Evolutionary conservation across 2,797 vertebrate species (phyloP).

Genomic region (Poeciliopsis presidionis): DNA sequence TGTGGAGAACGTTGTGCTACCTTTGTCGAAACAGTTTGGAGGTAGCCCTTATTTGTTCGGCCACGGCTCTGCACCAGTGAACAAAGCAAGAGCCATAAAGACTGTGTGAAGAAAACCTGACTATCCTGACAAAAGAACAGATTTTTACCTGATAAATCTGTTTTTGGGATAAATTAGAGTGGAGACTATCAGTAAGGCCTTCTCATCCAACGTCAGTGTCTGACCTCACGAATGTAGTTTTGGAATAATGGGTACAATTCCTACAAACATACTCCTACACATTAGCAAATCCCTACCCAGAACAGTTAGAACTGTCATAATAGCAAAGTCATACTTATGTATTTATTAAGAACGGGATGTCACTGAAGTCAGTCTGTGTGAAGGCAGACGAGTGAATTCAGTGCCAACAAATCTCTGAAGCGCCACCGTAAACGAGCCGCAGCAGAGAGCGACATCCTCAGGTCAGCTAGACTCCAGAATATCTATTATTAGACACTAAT

Average conservation of each 20-base stretch:
- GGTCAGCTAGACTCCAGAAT: neutral
- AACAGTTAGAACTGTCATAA: neutral
- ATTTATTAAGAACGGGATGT: neutral
- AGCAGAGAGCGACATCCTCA: neutral
- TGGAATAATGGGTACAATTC: neutral
- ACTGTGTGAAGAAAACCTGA: neutral
- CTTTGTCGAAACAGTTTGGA: neutral
- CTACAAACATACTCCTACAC: neutral
- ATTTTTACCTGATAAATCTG: neutral
- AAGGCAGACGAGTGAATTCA: neutral
- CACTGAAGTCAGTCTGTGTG: neutral
- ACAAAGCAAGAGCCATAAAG: neutral
- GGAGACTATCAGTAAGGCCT: neutral
- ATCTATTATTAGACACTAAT: neutral
- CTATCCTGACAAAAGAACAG: neutral
- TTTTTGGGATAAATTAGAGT: neutral
- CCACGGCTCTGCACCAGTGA: neutral
- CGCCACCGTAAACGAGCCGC: neutral
- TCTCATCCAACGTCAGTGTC: neutral
- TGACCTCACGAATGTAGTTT: neutral
- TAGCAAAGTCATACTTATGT: neutral
- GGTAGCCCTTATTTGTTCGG: neutral
- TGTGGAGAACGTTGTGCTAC: neutral
- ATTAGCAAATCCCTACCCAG: neutral
- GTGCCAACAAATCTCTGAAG: neutral